Base-by-base conservation (phyloP, 2,888 invertebrate species). In the Stomorhina lunata region DNA sequence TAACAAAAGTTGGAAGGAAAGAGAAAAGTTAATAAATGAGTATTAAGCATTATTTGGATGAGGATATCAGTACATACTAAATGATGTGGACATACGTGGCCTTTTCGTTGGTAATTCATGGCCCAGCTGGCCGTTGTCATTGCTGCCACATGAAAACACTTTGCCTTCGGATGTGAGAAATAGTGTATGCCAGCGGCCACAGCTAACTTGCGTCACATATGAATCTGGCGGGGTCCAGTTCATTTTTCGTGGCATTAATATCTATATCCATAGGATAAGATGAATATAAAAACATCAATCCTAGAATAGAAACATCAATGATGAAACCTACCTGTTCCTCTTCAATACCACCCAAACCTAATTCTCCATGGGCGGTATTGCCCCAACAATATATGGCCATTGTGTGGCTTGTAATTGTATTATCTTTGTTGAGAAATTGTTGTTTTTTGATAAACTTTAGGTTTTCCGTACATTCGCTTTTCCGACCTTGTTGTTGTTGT, bases 71-170 rank as follows among this genome's bases (percentile, higher is more conserved):
- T 91, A 93, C 93, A 93, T 93, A 93, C 93, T 92, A 93, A 93
- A 93, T 87, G 89, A 93, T 87, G 89, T 83, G 87, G 92, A 94
- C 93, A 92, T 93, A 94, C 94, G 93, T 92, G 94, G 93, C 92
- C 93, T 92, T 92, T 93, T 94, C 87, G 93, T 92, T 50, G 94
- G 92, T 86, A 93, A 92, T 34, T 93, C 92, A 88, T 95, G 95
- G 4, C 98, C 99, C 69, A 99, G 93, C 90, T 99, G 99, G 0
- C 97, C 97, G 87, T 94, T 94, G 88, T 98, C 97, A 92, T 99
- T 99, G 89, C 93, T 96, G 1, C 99, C 99, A 92, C 98, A 98
- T 1, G 97, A 95, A 91, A 94, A 98, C 5, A 98, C 92, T 86
- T 95, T 93, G 9, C 98, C 98, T 88, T 94, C 93, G 78, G 92